Percentiles rank a stretch among this genome's conserved stretches.
phyloP scores from a whole-genome alignment of 2,888 invertebrate species.

The Bruchidius siliquastri region DNA sequence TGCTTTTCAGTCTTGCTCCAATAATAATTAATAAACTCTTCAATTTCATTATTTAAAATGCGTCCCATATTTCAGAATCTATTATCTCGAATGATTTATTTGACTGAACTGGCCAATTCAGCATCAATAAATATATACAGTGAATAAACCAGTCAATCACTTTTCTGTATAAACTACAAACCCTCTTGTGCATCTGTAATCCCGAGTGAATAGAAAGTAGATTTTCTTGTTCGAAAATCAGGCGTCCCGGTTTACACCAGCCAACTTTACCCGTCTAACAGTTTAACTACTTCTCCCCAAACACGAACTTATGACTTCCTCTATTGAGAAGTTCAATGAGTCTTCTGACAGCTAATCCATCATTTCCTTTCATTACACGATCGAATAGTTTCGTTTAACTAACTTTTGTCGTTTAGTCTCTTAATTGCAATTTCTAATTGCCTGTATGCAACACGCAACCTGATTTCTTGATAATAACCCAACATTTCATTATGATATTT shows the following conservation, averaged over 20 bases:
- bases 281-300: neutral
- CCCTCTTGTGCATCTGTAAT: neutral
- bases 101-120: neutral
- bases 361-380: slow-evolving; percentile 32
- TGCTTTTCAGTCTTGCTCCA: too few species aligned
- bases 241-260: neutral
- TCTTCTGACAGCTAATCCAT: slow-evolving; percentile 35
- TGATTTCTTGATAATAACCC: neutral
- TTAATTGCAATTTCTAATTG: neutral
- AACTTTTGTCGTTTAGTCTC: slow-evolving; percentile 12
- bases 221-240: neutral
- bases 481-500: neutral
- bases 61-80: too few species aligned
- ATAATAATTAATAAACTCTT: too few species aligned
- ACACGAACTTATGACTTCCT: neutral
- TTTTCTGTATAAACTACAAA: neutral
- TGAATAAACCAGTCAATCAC: neutral
- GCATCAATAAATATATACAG: neutral
- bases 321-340: slow-evolving; percentile 30
- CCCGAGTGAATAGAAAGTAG: neutral
- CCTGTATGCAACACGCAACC: neutral
- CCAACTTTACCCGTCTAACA: neutral
- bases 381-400: slow-evolving; percentile 31
- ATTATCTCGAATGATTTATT: too few species aligned
- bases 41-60: too few species aligned